Conservation (phyloP, 2,797 vertebrate species). For the Tiaroga cobitis region DNA sequence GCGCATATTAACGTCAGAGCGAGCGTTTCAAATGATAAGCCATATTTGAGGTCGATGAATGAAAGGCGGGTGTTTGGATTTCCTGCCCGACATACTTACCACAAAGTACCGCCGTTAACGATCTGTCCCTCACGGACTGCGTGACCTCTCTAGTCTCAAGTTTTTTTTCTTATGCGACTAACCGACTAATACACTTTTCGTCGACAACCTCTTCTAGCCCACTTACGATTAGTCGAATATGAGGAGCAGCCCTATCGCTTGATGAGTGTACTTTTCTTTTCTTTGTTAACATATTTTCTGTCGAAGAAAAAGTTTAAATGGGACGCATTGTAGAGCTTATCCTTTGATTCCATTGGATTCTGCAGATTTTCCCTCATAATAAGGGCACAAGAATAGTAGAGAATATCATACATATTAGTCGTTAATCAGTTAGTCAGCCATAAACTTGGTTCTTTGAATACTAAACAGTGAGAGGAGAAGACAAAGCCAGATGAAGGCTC, state of each 20-base stretch:
- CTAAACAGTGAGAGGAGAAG: not conserved
- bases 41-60: too few relatives aligned
- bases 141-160: too few relatives aligned
- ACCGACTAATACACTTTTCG: too few relatives aligned
- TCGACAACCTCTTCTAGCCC: too few relatives aligned
- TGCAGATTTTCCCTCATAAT: not conserved
- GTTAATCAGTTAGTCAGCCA: not conserved
- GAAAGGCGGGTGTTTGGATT: too few relatives aligned
- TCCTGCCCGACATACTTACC: too few relatives aligned
- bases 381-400: not conserved
- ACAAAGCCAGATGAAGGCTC: not conserved
- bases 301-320: not conserved
- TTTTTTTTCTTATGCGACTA: too few relatives aligned
- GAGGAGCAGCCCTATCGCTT: not conserved
- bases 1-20: too few relatives aligned
- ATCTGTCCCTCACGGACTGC: too few relatives aligned
- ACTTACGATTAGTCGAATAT: too few relatives aligned
- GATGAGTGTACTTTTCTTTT: not conserved
- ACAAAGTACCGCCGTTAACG: too few relatives aligned
- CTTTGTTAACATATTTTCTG: not conserved
- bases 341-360: not conserved
- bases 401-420: not conserved
- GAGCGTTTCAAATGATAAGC: too few relatives aligned
- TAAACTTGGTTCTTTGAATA: not conserved
- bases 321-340: not conserved